A percentile compares a stretch with the other conserved stretches of the same genome.
phyloP scores from a whole-genome alignment of 2,113 vertebrate species.

The Myiagra hebetior region DNA sequence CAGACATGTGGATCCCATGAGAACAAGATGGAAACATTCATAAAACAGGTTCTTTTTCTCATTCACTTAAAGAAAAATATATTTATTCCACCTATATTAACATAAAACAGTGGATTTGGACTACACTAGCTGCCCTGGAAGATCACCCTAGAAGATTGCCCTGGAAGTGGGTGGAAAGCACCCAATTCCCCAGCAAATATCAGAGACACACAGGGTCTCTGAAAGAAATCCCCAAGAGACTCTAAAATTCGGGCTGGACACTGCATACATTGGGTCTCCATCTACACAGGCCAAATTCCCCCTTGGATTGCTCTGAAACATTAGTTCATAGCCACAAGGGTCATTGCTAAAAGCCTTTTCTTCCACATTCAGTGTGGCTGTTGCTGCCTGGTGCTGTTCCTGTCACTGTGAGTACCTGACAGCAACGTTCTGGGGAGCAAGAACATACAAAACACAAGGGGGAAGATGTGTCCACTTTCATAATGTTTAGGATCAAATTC shows the following conservation, averaged over 20 bases:
- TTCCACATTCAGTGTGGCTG: neutral
- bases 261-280: neutral
- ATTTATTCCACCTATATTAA: neutral
- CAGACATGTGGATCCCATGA: neutral
- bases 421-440: neutral
- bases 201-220: neutral
- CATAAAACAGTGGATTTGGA: neutral
- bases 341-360: neutral
- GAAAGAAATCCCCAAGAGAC: neutral
- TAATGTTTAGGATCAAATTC: neutral
- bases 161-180: fast-evolving
- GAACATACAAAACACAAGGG: neutral
- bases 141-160: neutral
- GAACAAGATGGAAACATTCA: neutral
- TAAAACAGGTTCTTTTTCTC: neutral
- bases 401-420: neutral
- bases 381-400: neutral
- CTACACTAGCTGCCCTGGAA: neutral
- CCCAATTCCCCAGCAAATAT: neutral
- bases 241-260: neutral
- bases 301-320: neutral
- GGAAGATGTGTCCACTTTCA: fast-evolving
- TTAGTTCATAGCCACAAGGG: fast-evolving
- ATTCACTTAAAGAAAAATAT: neutral
- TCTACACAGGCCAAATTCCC: neutral